Evolutionary conservation across 2,797 vertebrate genomes (phyloP), one percentile per base, ranked within the genome.

Genomic region (Echiichthys vipera): DNA sequence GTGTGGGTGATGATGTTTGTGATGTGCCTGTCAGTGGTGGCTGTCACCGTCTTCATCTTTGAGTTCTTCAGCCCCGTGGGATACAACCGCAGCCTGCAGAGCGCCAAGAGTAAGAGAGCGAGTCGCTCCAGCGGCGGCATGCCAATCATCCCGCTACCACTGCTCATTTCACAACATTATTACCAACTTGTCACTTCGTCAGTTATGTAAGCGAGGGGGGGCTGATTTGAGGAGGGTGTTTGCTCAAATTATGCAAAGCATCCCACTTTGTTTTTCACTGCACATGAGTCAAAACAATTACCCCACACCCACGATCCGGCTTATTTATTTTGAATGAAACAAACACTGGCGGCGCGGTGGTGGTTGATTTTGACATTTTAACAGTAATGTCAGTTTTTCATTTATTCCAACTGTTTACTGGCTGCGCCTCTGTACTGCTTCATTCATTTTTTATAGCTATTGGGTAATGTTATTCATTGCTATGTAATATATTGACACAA

Each of bases 1-100:
- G 97, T 98, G 83, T 98, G 96, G 97, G 96, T 98, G 91, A 98
- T 98, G 97, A 98, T 98, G 97, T 98, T 98, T 50, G 97, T 98
- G 80, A 98, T 98, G 96, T 98, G 97, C 86, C 95, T 98, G 89
- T 97, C 96, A 18, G 96, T 98, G 84, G 97, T 98, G 22, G 97
- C 97, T 2, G 95, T 98, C 91, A 97, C 97, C 6, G 97, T 98
- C 88, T 98, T 98, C 94, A 96, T 98, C 93, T 98, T 98, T 0
- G 97, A 98, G 94, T 98, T 98, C 94, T 97, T 97, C 95, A 98
- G 97, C 90, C 97, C 97, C 8, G 96, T 97, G 43, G 97, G 97
- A 89, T 98, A 98, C 91, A 97, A 98, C 93, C 95, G 96, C 88
- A 98, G 95, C 92, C 94, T 98, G 86, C 96, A 96, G 88, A 95